Evolutionary conservation across 2,888 invertebrate species (phyloP), one percentile per base, ranked within the genome.

Genomic region (Schizotus pectinicornis): DNA sequence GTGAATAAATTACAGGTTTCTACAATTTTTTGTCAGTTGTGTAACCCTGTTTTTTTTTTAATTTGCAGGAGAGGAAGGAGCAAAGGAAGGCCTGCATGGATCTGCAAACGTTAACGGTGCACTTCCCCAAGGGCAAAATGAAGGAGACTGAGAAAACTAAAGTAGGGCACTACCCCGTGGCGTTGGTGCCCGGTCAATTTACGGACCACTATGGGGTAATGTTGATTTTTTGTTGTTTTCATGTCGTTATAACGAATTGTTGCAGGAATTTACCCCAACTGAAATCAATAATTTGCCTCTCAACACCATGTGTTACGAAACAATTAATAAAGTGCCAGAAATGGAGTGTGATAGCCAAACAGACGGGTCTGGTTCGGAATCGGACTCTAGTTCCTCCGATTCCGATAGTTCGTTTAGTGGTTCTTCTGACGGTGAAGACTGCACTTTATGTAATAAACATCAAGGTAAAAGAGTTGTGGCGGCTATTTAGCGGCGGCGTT

Each of bases 161-260:
- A 66, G 79, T 86, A 36, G 87, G 87, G 37, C 78, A 86, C 78
- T 99, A 97, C 84, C 98, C 98, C 12, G 88, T 97, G 60, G 89
- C 98, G 39, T 82, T 99, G 63, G 89, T 99, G 69, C 95, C 97
- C 34, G 98, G 98, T n/a, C 99, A 99, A 82, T 98, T 88, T 81
- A 91, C 92, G 67, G 94, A 96, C 79, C 86, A 86, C 75, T 97
- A 91, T 80, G 87, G 89, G 72, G 78, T 78, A 73, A 62, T 39
- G 8, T 39, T 43, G 2, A 52, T 39, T 36, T 14, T 1, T 9
- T 31, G 33, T 50, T 3, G 35, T 11, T 38, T 6, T 12, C 33
- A 51, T 35, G 39, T 62, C 52, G 54, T 63, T 43, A 5, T 3
- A 2, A 22, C 2, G 5, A 22, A 22, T 3, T 56, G 35, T 74